Conservation (phyloP, 2,888 invertebrate species). For the Synergus laeviventris region DNA sequence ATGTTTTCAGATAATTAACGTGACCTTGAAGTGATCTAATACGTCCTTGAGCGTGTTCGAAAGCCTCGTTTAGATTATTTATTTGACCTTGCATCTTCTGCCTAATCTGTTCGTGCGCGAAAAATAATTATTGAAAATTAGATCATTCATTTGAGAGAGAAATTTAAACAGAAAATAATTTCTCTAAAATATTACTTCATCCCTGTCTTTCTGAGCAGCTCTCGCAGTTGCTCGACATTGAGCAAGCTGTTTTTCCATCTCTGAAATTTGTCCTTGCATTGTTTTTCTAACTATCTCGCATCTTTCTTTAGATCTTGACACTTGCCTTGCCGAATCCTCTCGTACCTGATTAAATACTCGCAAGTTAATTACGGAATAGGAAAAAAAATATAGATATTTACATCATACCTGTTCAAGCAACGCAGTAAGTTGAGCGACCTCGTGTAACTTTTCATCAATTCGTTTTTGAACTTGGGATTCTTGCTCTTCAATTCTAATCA, state of each 20-base stretch:
- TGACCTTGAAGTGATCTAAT: conserved; percentile 82
- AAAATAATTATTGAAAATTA: not conserved
- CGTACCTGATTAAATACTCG: conserved; percentile 75
- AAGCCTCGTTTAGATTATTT: conserved; percentile 82
- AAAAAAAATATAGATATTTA: not conserved
- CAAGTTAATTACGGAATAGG: not conserved
- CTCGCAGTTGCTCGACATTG: conserved; percentile 81
- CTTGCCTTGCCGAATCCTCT: conserved; percentile 83
- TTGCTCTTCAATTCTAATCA: conserved; percentile 79
- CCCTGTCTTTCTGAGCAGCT: conserved; percentile 82
- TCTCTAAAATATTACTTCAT: conserved; percentile 76
- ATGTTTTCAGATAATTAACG: conserved; percentile 80
- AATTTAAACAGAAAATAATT: not conserved
- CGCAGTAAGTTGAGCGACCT: conserved; percentile 81
- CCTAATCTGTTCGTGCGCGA: conserved; percentile 77
- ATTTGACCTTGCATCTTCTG: conserved; percentile 84
- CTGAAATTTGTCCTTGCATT: conserved; percentile 82
- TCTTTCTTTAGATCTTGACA: conserved; percentile 82
- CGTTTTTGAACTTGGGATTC: conserved; percentile 80
- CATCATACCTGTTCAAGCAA: conserved; percentile 78
- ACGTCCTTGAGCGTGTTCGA: conserved; percentile 82
- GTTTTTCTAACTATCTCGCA: conserved; percentile 81
- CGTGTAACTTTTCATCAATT: conserved; percentile 83
- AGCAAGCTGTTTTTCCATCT: conserved; percentile 83
- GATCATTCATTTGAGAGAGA: not conserved